phyloP scores from a whole-genome alignment of 2,113 vertebrate genomes.

The Lynx canadensis region DNA sequence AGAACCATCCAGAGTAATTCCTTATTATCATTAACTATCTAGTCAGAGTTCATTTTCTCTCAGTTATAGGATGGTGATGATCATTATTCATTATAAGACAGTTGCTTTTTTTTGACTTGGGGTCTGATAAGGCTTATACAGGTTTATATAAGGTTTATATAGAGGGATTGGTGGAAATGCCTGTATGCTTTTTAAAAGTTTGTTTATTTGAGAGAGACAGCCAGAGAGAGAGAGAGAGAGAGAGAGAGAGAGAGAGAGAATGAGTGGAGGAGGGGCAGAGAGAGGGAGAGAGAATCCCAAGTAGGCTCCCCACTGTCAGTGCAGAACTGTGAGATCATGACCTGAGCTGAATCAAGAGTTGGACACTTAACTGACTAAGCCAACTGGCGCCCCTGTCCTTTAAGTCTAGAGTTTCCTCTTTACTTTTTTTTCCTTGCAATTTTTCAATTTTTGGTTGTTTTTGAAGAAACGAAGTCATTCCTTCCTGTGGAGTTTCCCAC shows the following conservation, averaged over 20 bases:
- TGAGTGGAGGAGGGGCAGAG: too few relatives aligned
- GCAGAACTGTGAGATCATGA: too few relatives aligned
- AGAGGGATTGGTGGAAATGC: background rate
- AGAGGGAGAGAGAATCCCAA: too few relatives aligned
- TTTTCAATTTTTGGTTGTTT: background rate
- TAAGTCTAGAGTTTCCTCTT: background rate
- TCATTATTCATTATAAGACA: background rate
- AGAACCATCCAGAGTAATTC: background rate
- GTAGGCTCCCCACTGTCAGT: too few relatives aligned
- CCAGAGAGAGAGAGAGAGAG: too few relatives aligned
- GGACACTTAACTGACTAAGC: too few relatives aligned
- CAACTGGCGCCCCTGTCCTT: background rate
- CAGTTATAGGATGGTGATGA: background rate
- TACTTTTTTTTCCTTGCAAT: background rate
- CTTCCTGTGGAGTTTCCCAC: background rate
- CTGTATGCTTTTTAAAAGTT: background rate
- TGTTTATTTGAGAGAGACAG: too few relatives aligned
- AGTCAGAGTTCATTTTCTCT: background rate
- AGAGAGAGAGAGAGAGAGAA: too few relatives aligned
- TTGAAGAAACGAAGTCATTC: background rate
- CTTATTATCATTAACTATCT: background rate
- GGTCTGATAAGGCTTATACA: background rate
- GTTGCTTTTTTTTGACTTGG: background rate
- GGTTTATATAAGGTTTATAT: background rate
- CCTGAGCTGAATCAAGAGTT: too few relatives aligned